Percentiles rank a stretch among this genome's conserved stretches.
phyloP scores from a whole-genome alignment of 2,888 invertebrate genomes.

The Rotaria magnacalcarata region DNA sequence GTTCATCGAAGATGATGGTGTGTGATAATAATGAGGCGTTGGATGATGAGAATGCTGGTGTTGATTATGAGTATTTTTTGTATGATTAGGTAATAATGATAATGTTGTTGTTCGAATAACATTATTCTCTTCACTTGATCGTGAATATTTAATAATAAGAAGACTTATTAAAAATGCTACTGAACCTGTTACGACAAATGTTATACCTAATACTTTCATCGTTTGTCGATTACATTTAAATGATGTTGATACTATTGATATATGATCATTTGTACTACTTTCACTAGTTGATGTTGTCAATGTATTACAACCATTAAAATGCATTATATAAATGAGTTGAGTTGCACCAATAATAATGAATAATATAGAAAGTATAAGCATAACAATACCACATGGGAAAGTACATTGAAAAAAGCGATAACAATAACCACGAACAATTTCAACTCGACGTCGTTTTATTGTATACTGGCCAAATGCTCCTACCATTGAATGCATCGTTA shows the following conservation, averaged over 20 bases:
- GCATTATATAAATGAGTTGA: slow-evolving; percentile 14
- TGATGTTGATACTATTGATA: not conserved
- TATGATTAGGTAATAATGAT: not conserved
- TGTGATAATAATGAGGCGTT: not conserved
- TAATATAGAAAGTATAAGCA: slow-evolving; percentile 24
- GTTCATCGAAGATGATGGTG: slow-evolving; percentile 9
- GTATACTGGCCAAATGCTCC: not conserved
- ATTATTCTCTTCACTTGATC: slow-evolving; percentile 23
- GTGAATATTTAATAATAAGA: slow-evolving; percentile 24
- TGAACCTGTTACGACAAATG: not conserved
- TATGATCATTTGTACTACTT: not conserved
- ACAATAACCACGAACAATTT: slow-evolving; percentile 28
- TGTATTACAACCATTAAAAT: slow-evolving; percentile 29
- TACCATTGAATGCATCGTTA: slow-evolving; percentile 33
- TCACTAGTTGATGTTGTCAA: not conserved
- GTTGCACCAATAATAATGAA: not conserved
- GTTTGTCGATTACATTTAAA: slow-evolving; percentile 29
- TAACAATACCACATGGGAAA: slow-evolving; percentile 4
- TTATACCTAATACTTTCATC: slow-evolving; percentile 16
- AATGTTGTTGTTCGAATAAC: slow-evolving; percentile 4
- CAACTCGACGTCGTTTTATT: slow-evolving; percentile 7
- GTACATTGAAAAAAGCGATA: slow-evolving; percentile 6
- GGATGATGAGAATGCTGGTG: not conserved
- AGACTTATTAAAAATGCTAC: slow-evolving; percentile 10
- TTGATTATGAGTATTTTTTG: not conserved